Evolutionary conservation across 2,113 vertebrate genomes (phyloP).

Genomic region (Malurus elegans): DNA sequence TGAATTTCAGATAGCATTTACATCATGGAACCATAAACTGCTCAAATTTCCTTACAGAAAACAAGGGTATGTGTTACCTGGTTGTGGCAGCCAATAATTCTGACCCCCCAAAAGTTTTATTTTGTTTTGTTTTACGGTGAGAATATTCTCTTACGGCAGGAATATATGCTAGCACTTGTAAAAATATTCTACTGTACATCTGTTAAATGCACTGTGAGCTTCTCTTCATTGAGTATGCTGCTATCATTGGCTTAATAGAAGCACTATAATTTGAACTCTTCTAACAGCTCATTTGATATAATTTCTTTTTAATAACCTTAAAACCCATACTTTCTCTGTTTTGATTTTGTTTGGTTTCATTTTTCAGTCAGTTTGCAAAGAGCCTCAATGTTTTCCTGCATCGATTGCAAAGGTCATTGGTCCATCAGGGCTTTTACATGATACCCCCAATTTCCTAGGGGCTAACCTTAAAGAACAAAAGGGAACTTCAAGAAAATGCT

Average conservation of each 20-base stretch:
- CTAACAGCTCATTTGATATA: background rate
- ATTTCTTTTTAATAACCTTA: background rate
- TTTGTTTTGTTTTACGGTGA: background rate
- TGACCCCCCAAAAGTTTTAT: background rate
- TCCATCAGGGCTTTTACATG: background rate
- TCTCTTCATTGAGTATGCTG: background rate
- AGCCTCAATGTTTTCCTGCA: background rate
- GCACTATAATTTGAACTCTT: background rate
- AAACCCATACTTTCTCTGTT: background rate
- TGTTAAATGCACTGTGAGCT: background rate
- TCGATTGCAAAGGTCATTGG: rapidly evolving
- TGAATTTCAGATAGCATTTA: background rate
- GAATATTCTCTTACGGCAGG: background rate
- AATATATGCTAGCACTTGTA: background rate
- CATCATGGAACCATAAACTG: background rate
- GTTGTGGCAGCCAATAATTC: background rate
- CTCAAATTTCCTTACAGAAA: background rate
- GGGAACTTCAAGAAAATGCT: background rate
- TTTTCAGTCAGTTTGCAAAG: background rate
- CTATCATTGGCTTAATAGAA: background rate
- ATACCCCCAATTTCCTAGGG: background rate
- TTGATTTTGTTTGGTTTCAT: background rate
- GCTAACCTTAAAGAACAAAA: background rate
- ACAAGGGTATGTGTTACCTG: background rate
- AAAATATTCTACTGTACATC: background rate